phyloP scores from a whole-genome alignment of 2,797 vertebrate genomes.

The Phalloptychus januarius region DNA sequence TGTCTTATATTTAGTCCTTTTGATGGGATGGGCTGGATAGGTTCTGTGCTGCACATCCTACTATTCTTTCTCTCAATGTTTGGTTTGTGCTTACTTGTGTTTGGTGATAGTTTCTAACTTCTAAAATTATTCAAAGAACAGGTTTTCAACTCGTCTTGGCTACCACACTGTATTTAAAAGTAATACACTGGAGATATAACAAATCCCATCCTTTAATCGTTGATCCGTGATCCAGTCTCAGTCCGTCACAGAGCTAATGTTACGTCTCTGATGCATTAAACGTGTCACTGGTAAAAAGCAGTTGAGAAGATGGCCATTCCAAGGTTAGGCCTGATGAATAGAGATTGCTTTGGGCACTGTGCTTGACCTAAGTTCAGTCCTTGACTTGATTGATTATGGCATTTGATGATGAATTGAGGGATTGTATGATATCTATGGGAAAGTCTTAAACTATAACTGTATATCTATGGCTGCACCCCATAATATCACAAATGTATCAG shows the following conservation, averaged over 20 bases:
- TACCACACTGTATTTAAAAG: conserved; percentile 7
- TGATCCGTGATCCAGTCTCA: conserved; percentile 3
- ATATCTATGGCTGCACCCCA: background rate
- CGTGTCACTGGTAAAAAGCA: conserved; percentile 10
- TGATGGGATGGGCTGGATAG: background rate
- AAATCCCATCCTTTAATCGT: conserved; percentile 4
- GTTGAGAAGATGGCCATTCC: conserved; percentile 18
- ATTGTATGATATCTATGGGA: conserved; percentile 31
- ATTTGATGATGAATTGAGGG: conserved; percentile 41
- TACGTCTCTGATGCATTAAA: conserved; percentile 23
- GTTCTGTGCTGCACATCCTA: background rate
- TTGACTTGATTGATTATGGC: conserved; percentile 48
- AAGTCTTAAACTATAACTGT: conserved; percentile 16
- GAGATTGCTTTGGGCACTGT: conserved; percentile 47
- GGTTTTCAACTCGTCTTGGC: conserved; percentile 15
- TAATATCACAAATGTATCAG: background rate
- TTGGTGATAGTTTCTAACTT: background rate
- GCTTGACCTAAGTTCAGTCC: conserved; percentile 38
- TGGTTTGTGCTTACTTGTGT: background rate
- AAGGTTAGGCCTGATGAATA: conserved; percentile 44
- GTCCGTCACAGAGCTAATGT: conserved; percentile 11
- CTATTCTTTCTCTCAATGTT: background rate
- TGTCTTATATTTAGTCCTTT: background rate
- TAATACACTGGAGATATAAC: conserved; percentile 16
- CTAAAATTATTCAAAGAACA: conserved; percentile 11